A percentile compares a stretch with the other conserved stretches of the same genome.
Evolutionary conservation across 2,113 vertebrate species (phyloP).

Genomic region (Bothrops jararaca): DNA sequence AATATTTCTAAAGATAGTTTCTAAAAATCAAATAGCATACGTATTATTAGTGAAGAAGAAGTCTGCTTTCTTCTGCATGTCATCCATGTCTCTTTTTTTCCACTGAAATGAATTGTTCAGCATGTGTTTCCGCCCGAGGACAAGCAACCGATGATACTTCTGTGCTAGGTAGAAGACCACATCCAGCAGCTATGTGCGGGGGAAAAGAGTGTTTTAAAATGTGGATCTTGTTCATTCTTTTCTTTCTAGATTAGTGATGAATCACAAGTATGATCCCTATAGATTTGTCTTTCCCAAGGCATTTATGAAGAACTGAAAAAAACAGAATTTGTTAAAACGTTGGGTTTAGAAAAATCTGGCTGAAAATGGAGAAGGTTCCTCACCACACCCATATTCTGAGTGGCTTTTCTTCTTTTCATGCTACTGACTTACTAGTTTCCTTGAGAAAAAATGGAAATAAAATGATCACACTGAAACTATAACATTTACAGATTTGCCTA

Average conservation of each 20-base stretch:
- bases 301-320: neutral
- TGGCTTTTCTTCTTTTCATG: neutral
- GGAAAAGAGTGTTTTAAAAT: constrained; percentile 52
- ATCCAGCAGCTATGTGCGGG: constrained; percentile 74
- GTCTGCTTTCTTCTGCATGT: constrained; percentile 79
- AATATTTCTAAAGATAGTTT: neutral
- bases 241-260: neutral
- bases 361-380: neutral
- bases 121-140: constrained; percentile 97
- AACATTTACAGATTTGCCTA: neutral
- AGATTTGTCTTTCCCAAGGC: neutral
- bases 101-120: constrained; percentile 68
- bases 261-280: neutral
- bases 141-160: constrained; percentile 76
- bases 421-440: neutral
- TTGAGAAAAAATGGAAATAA: neutral
- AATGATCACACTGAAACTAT: neutral
- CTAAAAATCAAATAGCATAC: constrained; percentile 71
- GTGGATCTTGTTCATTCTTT: neutral
- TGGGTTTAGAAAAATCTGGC: neutral
- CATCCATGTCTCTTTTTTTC: constrained; percentile 75
- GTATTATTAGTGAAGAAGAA: constrained; percentile 95
- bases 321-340: neutral
- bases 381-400: neutral
- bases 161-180: constrained; percentile 77